Conservation (phyloP, 2,797 vertebrate species). For the Scyliorhinus canicula region DNA sequence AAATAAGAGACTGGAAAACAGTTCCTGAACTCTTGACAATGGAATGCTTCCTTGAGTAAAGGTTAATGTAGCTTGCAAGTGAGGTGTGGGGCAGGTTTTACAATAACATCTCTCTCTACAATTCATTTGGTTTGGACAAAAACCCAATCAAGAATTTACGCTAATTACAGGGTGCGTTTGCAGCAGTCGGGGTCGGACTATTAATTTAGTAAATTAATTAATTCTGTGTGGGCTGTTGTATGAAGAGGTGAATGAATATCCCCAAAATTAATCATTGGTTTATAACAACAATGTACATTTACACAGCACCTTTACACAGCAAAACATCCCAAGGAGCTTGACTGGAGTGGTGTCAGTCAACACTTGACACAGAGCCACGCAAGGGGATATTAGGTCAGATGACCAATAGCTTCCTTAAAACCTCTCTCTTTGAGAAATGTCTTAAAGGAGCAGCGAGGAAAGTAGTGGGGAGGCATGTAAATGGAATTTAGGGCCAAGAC, state of each 20-base stretch:
- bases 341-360: neutral
- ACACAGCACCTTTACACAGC: neutral
- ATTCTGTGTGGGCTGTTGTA: too few species aligned
- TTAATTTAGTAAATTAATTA: neutral
- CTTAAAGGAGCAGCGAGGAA: neutral
- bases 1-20: neutral
- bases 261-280: neutral
- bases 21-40: neutral
- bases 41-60: neutral
- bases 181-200: neutral
- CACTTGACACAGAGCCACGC: neutral
- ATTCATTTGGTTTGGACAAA: neutral
- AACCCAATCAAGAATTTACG: neutral
- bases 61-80: neutral
- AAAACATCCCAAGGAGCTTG: neutral
- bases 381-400: neutral
- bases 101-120: neutral
- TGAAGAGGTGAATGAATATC: neutral
- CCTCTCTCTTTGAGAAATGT: neutral
- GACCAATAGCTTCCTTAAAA: neutral
- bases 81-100: neutral
- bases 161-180: neutral
- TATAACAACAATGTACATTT: neutral
- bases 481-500: neutral
- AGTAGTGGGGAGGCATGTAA: neutral